Percentiles rank a stretch among this genome's conserved stretches.
These are phyloP conservation scores for Isurus oxyrinchus DNA, from an alignment of 2,113 vertebrate genomes.

Conservation along the genomic window DNA sequence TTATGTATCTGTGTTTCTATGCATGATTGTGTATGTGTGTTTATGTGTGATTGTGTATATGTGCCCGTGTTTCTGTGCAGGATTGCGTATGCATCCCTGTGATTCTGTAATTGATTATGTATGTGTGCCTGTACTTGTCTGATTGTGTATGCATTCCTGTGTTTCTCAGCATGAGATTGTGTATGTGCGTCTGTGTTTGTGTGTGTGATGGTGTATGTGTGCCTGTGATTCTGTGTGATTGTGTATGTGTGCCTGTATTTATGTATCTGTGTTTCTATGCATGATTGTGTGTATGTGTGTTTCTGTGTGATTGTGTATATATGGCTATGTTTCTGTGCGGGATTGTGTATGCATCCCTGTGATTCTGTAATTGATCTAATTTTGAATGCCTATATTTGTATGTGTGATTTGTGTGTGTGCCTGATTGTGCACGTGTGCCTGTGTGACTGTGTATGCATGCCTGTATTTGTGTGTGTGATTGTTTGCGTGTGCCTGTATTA, in stretches of 20 bases:
- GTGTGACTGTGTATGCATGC: not conserved
- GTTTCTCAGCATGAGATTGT: not conserved
- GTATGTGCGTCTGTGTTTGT: not conserved
- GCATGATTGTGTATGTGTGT: not conserved
- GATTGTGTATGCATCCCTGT: not conserved
- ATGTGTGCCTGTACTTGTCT: not conserved
- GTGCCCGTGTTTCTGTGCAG: not conserved
- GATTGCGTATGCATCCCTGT: not conserved
- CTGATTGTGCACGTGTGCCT: not conserved
- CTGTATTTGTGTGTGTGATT: too few relatives aligned
- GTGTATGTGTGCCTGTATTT: not conserved
- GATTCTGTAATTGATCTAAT: too few relatives aligned
- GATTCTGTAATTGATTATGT: not conserved
- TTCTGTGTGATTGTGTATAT: not conserved
- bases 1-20: not conserved
- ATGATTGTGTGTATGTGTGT: not conserved
- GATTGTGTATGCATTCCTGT: not conserved
- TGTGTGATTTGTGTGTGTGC: not conserved
- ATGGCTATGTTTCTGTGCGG: not conserved
- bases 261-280: too few relatives aligned
- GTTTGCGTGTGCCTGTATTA: not conserved
- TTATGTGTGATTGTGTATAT: not conserved
- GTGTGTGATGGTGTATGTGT: not conserved
- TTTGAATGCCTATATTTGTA: not conserved
- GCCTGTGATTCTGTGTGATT: not conserved